Base-by-base conservation (phyloP, 2,797 vertebrate species). In the Oryzias dopingdopingensis region DNA sequence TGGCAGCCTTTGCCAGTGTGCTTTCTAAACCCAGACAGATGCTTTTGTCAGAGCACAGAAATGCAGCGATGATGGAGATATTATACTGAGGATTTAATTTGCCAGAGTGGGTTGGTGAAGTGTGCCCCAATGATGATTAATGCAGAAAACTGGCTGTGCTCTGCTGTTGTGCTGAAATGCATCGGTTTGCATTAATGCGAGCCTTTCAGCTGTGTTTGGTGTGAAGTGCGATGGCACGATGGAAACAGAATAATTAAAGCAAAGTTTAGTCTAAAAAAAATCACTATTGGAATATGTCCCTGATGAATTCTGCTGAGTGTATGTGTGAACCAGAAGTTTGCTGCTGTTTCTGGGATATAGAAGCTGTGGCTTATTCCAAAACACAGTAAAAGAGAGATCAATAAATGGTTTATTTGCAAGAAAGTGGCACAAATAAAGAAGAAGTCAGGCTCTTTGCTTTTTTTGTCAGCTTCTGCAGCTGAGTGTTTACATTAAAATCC, bases 41-140 rank as follows among this genome's bases (percentile, higher is more conserved):
- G 78, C 74, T 49, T n/a, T 59, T 78, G 80, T 83, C 82, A 74
- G 67, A 65, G 79, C 59, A 68, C 51, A 82, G 83, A 82, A 87
- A 82, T 80, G 81, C 78, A 82, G 77, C 72, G 70, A 76, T 77
- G 80, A 89, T 81, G 80, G 76, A 82, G 84, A 75, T 79, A 84
- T 85, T 86, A 83, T 87, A 80, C 79, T 29, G 65, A 76, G 72
- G 82, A 74, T 87, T 87, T 89, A 83, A 90, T 88, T 90, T 88
- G 77, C 82, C 75, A 73, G 81, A 89, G 86, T 88, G 83, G 77
- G 50, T 55, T 67, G 63, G 74, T 73, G 72, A 79, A 86, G 79
- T 79, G 77, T 67, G 74, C 71, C 70, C 72, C 83, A 44, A 79
- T 69, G 42, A 72, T 86, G 77, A 90, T 86, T 72, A 74, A 88